Conservation (phyloP, 2,888 invertebrate species). For the Lithophane ornitopus region DNA sequence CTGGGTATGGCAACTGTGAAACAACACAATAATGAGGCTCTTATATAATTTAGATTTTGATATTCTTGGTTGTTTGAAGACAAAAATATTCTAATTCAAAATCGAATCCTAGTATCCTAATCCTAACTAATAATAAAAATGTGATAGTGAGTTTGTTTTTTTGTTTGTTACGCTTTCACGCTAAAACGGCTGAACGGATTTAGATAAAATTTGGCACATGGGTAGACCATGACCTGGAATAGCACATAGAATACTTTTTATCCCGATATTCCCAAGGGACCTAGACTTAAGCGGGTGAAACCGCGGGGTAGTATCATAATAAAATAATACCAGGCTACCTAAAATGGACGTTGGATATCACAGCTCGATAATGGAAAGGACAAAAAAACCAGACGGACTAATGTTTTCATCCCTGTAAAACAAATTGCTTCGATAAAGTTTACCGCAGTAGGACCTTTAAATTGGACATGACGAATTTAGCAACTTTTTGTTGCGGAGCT, state of each 20-base stretch:
- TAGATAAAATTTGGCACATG: too few species aligned
- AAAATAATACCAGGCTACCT: neutral
- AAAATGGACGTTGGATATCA: neutral
- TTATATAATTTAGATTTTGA: neutral
- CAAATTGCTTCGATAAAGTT: constrained; percentile 52
- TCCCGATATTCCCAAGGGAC: too few species aligned
- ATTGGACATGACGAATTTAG: constrained; percentile 51
- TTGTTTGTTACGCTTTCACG: too few species aligned
- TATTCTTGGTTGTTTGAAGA: neutral
- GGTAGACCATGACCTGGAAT: too few species aligned
- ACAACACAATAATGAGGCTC: neutral
- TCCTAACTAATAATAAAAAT: too few species aligned
- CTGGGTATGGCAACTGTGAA: too few species aligned
- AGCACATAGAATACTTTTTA: too few species aligned
- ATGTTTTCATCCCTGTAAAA: constrained; percentile 46
- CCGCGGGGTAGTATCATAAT: too few species aligned
- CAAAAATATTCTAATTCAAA: neutral
- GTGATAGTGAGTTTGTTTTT: too few species aligned
- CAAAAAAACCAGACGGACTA: constrained; percentile 28
- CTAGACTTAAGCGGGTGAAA: too few species aligned
- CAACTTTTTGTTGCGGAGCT: constrained; percentile 38
- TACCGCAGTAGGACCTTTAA: constrained; percentile 17
- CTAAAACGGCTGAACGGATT: too few species aligned
- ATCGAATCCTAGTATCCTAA: neutral
- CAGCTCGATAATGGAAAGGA: constrained; percentile 7